Evolutionary conservation across 2,888 invertebrate species (phyloP), one percentile per base, ranked within the genome.

Genomic region (Tricholauxania praeusta): DNA sequence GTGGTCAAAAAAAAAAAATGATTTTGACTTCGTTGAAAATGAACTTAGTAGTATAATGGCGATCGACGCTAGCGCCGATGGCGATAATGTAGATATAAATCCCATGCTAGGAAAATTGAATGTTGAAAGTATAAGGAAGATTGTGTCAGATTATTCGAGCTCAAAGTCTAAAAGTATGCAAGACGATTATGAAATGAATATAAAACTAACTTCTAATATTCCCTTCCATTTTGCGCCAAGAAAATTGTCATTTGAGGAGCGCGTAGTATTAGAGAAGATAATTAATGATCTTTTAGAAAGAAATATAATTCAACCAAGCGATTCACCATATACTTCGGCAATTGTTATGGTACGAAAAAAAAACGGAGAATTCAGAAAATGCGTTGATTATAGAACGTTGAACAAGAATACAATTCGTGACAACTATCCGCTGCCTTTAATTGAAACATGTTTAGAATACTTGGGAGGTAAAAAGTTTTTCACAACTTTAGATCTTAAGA

Each of bases 391-490:
- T 65, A 65, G 70, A 52, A 49, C 59, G 48, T 60, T 74, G 53
- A 74, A 71, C 51, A 67, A 71, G 63, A 53, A 69, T n/a, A 69
- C 74, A 12, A 17, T 71, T 12, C 72, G 68, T 6, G 74, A 75
- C 59, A 74, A 75, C 17, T 75, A 73, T 59, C 74, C 75, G 0
- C 7, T 75, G 3, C 74, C 75, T 19, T 32, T 74, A 12, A 74
- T 77, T 15, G 73, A 77, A 7, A 70, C 72, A 52, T 60, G 48
- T 47, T 12, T 72, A 6, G 72, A 74, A 17, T 28, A 47, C 2
- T 59, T 78, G 17, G 48, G 51, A 64, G 72, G 64, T 17, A 79
- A 79, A 47, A 57, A 64, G 17, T 75, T 72, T 48, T 76, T 77
- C 19, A 72, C 74, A 12, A 14, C 69, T 7, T 70, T 78, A 7